These are phyloP conservation scores for Nasonia giraulti DNA, from an alignment of 1,140 invertebrate species.

Conservation along the genomic window DNA sequence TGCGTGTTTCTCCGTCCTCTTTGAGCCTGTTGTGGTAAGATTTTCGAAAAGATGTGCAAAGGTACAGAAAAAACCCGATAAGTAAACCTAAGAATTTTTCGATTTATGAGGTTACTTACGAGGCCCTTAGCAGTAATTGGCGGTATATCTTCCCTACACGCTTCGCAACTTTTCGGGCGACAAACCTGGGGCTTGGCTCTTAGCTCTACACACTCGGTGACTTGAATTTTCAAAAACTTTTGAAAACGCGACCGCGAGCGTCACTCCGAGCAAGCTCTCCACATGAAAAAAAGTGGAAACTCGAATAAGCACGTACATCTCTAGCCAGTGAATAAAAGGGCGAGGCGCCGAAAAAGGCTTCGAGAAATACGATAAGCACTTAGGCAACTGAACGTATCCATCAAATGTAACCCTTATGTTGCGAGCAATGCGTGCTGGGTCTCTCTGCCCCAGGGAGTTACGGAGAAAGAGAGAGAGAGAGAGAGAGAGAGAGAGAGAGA, in stretches of 20 bases:
- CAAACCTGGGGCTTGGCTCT: too few species aligned
- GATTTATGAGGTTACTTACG: too few species aligned
- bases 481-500: conserved; percentile 7
- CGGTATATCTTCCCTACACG: too few species aligned
- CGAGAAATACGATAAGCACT: conserved; percentile 74
- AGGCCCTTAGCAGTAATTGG: too few species aligned
- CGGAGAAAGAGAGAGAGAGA: background rate
- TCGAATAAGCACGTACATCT: background rate
- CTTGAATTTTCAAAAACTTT: conserved; percentile 11
- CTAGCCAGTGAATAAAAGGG: conserved; percentile 38
- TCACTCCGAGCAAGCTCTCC: background rate
- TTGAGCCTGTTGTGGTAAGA: too few species aligned
- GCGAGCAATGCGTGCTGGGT: conserved; percentile 51
- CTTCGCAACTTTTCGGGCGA: too few species aligned
- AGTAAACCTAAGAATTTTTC: too few species aligned
- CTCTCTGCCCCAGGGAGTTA: conserved; percentile 54
- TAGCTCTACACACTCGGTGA: background rate
- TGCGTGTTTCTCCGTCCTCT: too few species aligned
- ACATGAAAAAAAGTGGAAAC: background rate
- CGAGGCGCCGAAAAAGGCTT: conserved; percentile 34
- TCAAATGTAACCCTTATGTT: conserved; percentile 74
- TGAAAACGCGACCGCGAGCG: background rate
- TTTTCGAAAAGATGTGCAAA: too few species aligned
- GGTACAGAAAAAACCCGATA: too few species aligned
- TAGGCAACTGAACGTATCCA: conserved; percentile 69